Conservation (phyloP, 2,888 invertebrate genomes). For the Himalopsyche tibetana region DNA sequence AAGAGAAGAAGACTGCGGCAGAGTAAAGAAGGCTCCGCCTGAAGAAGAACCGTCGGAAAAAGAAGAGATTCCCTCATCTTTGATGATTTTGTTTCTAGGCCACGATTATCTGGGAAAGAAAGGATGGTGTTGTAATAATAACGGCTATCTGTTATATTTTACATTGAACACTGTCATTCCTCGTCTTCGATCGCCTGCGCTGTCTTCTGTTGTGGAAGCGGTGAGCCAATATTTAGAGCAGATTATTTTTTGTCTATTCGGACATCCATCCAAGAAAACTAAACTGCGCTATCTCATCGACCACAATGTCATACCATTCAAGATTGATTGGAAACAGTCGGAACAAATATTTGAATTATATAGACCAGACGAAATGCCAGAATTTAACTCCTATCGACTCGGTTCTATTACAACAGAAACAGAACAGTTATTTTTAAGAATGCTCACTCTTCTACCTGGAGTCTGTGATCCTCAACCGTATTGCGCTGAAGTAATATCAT, state of each 20-base stretch:
- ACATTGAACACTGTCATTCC: slow-evolving; percentile 86
- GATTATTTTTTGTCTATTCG: slow-evolving; percentile 88
- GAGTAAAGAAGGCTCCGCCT: slow-evolving; percentile 74
- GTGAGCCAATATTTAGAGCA: slow-evolving; percentile 90
- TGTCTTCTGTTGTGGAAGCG: slow-evolving; percentile 81
- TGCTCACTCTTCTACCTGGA: slow-evolving; percentile 82
- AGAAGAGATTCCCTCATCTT: slow-evolving; percentile 83
- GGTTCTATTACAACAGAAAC: slow-evolving; percentile 90
- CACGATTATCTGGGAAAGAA: slow-evolving; percentile 88
- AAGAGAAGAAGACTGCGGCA: slow-evolving; percentile 83
- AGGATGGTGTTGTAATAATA: slow-evolving; percentile 87
- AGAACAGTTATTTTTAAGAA: slow-evolving; percentile 84
- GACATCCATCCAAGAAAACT: slow-evolving; percentile 85
- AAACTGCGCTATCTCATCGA: slow-evolving; percentile 81
- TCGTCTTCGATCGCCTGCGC: slow-evolving; percentile 80
- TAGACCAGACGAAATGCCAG: slow-evolving; percentile 86
- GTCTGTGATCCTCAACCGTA: slow-evolving; percentile 82
- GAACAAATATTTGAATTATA: slow-evolving; percentile 89
- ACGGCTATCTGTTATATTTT: slow-evolving; percentile 87
- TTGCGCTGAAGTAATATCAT: slow-evolving; percentile 80
- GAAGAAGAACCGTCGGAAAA: slow-evolving; percentile 73
- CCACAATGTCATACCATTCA: slow-evolving; percentile 84
- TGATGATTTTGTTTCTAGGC: slow-evolving; percentile 87
- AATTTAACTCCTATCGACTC: slow-evolving; percentile 84
- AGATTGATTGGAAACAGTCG: slow-evolving; percentile 85